These are phyloP conservation scores for Byasa hedistus DNA, from an alignment of 2,888 invertebrate genomes.

Conservation along the genomic window DNA sequence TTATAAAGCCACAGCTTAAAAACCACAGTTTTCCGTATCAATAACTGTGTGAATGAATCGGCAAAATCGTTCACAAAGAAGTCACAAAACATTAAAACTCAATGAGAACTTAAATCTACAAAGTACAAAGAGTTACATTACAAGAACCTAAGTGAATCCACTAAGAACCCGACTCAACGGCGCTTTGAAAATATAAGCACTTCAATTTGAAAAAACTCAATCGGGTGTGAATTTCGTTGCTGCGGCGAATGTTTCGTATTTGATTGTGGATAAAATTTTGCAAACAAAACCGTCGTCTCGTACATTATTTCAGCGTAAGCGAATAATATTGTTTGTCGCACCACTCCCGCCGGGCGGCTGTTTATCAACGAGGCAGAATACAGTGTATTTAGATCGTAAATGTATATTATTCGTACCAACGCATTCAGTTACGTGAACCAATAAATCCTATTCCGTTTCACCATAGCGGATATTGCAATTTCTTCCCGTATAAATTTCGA, in stretches of 20 bases:
- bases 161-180: neutral
- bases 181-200: neutral
- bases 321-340: conserved; percentile 6
- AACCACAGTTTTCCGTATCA: no score
- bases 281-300: neutral
- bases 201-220: no score
- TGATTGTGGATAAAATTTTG: neutral
- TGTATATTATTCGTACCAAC: conserved; percentile 10
- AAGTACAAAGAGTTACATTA: neutral
- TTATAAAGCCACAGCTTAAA: no score
- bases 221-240: no score
- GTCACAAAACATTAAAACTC: no score
- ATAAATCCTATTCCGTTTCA: conserved; percentile 8
- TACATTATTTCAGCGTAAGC: neutral
- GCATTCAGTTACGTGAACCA: conserved; percentile 6
- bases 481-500: neutral
- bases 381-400: conserved; percentile 2
- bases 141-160: conserved; percentile 11
- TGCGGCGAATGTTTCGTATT: conserved; percentile 6
- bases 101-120: no score
- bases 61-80: no score
- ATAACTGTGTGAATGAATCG: no score
- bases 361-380: neutral
- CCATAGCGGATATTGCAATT: neutral
- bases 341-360: neutral